Evolutionary conservation across 2,113 vertebrate genomes (phyloP).

Genomic region (Rhinopomastus cyanomelas): DNA sequence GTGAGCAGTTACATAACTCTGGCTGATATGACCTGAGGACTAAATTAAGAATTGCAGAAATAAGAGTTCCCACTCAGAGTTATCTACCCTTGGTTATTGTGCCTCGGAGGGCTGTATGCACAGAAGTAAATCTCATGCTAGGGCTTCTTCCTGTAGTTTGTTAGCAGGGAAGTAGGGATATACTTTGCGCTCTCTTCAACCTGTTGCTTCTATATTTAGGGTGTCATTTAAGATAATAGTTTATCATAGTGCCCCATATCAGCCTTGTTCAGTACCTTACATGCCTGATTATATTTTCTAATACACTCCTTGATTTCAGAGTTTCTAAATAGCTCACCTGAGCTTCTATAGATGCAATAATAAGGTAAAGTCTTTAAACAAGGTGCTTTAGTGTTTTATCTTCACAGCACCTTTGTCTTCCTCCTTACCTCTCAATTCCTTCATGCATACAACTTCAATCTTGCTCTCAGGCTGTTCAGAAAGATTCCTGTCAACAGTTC

Average conservation of each 20-base stretch:
- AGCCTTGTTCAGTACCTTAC: fast-evolving
- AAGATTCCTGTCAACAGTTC: neutral
- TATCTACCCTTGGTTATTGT: neutral
- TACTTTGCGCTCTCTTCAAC: neutral
- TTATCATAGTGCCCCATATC: neutral
- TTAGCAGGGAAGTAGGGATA: neutral
- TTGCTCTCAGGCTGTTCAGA: neutral
- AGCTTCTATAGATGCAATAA: neutral
- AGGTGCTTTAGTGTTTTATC: neutral
- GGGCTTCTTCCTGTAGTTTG: neutral
- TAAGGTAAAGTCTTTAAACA: neutral
- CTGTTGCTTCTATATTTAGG: neutral
- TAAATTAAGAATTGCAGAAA: neutral
- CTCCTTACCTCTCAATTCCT: fast-evolving
- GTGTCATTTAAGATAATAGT: neutral
- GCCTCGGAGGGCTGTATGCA: neutral
- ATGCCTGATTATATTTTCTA: neutral
- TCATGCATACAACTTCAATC: neutral
- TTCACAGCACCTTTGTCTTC: neutral
- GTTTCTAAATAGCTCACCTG: neutral
- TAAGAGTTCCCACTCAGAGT: neutral
- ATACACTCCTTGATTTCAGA: neutral
- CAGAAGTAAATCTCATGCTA: neutral
- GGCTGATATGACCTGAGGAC: neutral
- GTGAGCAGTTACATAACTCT: neutral